A percentile compares a stretch with the other conserved stretches of the same genome.
These are phyloP conservation scores for Actenoides hombroni DNA, from an alignment of 2,113 vertebrate species.

Conservation along the genomic window DNA sequence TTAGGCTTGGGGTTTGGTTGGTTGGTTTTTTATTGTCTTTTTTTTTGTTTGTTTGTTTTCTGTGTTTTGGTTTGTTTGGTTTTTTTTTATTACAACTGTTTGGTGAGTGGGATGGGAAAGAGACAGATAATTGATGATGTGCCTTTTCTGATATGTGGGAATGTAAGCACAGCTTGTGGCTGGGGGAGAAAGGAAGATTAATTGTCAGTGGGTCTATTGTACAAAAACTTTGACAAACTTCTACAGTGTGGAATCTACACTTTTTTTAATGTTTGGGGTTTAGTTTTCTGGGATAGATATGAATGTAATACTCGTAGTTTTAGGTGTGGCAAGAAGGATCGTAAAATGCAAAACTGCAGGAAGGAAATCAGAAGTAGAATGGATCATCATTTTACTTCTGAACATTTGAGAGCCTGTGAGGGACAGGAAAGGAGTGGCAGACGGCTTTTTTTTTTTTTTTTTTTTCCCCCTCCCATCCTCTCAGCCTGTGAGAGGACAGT, in stretches of 20 bases:
- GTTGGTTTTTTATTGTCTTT: not conserved
- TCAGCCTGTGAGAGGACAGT: not conserved
- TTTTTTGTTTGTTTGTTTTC: not conserved
- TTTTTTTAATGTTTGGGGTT: not conserved
- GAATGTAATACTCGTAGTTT: not conserved
- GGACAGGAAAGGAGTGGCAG: not conserved
- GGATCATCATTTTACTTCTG: not conserved
- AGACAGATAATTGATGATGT: slow-evolving; percentile 62
- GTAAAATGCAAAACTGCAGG: not conserved
- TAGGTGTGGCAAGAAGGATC: not conserved
- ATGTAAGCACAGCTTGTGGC: slow-evolving; percentile 1
- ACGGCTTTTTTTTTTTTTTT: not conserved
- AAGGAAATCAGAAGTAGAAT: not conserved
- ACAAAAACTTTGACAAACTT: not conserved
- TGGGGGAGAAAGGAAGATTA: not conserved
- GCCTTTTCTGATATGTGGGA: not conserved
- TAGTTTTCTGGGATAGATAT: not conserved
- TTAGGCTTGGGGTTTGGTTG: not conserved
- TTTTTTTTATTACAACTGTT: slow-evolving; percentile 43
- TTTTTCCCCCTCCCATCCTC: not conserved
- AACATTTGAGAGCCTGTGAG: not conserved
- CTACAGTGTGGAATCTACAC: not conserved
- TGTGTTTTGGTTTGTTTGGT: not conserved
- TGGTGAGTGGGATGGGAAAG: slow-evolving; percentile 59
- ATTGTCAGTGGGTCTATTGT: not conserved